Evolutionary conservation across 2,888 invertebrate genomes (phyloP).

Genomic region (Thereva nobilitata): DNA sequence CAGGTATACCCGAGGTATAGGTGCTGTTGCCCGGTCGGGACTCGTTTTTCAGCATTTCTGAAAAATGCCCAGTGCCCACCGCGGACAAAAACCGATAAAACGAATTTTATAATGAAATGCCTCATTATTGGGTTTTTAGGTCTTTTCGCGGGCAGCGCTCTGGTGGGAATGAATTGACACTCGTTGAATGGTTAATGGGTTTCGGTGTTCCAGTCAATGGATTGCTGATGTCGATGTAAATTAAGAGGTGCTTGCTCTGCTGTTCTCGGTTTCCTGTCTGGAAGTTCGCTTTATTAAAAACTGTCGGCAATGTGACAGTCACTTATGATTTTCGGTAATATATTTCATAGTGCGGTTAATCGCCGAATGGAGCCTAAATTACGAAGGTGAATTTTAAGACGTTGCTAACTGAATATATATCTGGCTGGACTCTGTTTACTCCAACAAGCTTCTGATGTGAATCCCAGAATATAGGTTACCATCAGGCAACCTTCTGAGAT

Average conservation of each 20-base stretch:
- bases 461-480: too few species aligned
- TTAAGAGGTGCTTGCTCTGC: conserved; percentile 35
- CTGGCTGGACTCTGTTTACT: too few species aligned
- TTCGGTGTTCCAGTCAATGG: conserved; percentile 32
- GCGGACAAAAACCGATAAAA: conserved; percentile 25
- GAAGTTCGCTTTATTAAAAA: neutral
- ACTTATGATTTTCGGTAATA: too few species aligned
- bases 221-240: conserved; percentile 33
- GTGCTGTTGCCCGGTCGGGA: conserved; percentile 4
- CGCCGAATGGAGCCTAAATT: too few species aligned
- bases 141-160: conserved; percentile 21
- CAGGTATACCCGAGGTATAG: conserved; percentile 9
- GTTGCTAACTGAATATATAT: too few species aligned
- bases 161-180: conserved; percentile 34
- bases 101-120: conserved; percentile 37
- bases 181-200: conserved; percentile 37
- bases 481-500: too few species aligned
- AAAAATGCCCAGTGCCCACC: conserved; percentile 22
- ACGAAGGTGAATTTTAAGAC: too few species aligned
- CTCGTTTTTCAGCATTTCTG: conserved; percentile 37
- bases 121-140: conserved; percentile 29
- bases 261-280: neutral
- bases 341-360: too few species aligned
- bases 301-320: too few species aligned
- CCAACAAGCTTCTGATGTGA: too few species aligned